Base-by-base conservation (phyloP, 1,140 invertebrate genomes). In the Vollenhovia emeryi region DNA sequence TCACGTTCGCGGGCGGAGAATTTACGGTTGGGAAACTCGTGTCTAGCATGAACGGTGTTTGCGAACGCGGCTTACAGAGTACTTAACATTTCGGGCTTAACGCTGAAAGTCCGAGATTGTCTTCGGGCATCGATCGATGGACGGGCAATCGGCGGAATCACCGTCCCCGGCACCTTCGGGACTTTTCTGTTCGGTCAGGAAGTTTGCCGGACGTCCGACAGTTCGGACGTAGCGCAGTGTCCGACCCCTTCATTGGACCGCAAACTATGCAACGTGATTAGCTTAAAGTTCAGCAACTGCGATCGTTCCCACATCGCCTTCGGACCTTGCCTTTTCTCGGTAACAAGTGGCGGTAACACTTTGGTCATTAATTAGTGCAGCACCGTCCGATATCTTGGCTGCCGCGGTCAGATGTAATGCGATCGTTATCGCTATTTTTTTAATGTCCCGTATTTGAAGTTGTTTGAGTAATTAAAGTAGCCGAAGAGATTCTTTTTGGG, bases 221-320 rank as follows among this genome's bases (percentile, higher is more conserved):
- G 78, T 73, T 82, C 66, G 50, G 78, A 82, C 66, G 13, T 80
- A 80, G 66, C 43, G 33, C 33, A 21, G 7, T 57, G 75, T 43
- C 43, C 24, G 64, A 52, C 18, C 24, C n/a, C 78, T 45, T 27
- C 66, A 43, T 57, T 84, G 79, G 48, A 62, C 79, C 85, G 85
- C 84, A 86, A 87, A 87, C 86, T 87, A 86, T 87, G 86, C 84
- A 71, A 86, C 68, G 82, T 52, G 84, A 87, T 87, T 87, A 87
- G 84, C 73, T 69, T 50, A 84, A 82, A 87, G 50, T 86, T 87
- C 62, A 79, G 84, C 66, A 69, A 87, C 86, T 82, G 64, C 71
- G 84, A 87, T 87, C 85, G 86, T 86, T 64, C 84, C 60, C 45
- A 55, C 66, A 74, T 45, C 85, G 80, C 85, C 79, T 86, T 71